Evolutionary conservation across 2,888 invertebrate genomes (phyloP).

Genomic region (Diaperis boleti): DNA sequence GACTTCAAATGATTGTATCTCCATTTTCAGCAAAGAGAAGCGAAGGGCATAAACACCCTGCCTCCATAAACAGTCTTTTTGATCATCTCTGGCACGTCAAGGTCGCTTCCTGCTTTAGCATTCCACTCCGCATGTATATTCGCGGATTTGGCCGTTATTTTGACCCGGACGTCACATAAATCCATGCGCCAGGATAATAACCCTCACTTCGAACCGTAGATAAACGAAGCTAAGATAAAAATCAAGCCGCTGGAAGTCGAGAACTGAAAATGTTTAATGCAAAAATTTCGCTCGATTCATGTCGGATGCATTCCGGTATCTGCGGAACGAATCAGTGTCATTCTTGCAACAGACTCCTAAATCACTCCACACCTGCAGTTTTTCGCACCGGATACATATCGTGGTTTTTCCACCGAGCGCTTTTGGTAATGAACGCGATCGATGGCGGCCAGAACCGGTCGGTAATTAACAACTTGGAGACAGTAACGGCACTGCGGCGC

Average conservation of each 20-base stretch:
- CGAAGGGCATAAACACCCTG: background rate
- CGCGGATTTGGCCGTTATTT: slow-evolving; percentile 27
- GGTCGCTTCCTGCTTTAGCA: slow-evolving; percentile 7
- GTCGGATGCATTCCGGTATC: slow-evolving; percentile 33
- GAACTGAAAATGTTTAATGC: slow-evolving; percentile 29
- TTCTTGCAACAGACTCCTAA: slow-evolving; percentile 7
- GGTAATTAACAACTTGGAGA: slow-evolving; percentile 18
- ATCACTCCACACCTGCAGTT: slow-evolving; percentile 18
- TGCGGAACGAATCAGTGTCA: slow-evolving; percentile 37
- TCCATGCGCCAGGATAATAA: slow-evolving; percentile 25
- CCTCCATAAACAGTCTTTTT: background rate
- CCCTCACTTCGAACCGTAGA: slow-evolving; percentile 13
- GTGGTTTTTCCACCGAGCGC: slow-evolving; percentile 3
- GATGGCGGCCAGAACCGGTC: slow-evolving; percentile 12
- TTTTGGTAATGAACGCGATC: slow-evolving; percentile 9
- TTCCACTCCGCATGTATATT: slow-evolving; percentile 12
- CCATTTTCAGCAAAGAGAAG: too few relatives aligned
- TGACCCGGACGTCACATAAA: slow-evolving; percentile 24
- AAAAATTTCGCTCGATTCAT: slow-evolving; percentile 23
- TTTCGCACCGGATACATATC: too few relatives aligned
- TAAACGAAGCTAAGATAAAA: slow-evolving; percentile 24
- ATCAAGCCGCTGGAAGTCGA: slow-evolving; percentile 7
- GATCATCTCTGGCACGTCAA: background rate
- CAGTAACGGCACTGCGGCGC: slow-evolving; percentile 12
- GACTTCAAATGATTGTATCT: too few relatives aligned